Conservation (phyloP, 2,113 vertebrate genomes). For the Condylura cristata region DNA sequence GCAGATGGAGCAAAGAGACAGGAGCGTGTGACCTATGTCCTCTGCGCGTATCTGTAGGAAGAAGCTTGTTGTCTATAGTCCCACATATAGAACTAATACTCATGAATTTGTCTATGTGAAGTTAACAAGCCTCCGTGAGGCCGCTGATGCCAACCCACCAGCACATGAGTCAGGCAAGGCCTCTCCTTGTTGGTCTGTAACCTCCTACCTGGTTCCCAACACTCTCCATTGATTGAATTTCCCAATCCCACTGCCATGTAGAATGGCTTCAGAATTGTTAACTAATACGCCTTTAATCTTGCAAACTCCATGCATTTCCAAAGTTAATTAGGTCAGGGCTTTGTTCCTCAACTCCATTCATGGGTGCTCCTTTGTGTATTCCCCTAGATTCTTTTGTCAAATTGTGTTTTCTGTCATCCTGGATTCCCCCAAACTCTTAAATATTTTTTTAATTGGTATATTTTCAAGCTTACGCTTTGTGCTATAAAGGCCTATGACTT, state of each 20-base stretch:
- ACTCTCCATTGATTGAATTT: background rate
- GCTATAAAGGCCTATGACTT: background rate
- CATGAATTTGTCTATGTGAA: background rate
- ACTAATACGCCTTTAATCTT: background rate
- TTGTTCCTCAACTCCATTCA: background rate
- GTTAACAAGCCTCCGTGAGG: background rate
- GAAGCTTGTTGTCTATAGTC: too few relatives aligned
- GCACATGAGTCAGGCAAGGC: background rate
- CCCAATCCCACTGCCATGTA: background rate
- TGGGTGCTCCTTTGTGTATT: background rate
- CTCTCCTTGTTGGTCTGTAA: background rate
- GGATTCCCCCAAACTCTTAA: background rate
- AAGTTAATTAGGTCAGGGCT: background rate
- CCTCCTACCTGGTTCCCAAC: background rate
- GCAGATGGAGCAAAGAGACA: background rate
- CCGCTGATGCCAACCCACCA: background rate
- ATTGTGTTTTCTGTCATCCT: background rate
- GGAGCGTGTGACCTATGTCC: background rate
- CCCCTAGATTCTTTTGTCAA: background rate
- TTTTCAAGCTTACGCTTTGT: background rate
- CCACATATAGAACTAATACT: too few relatives aligned
- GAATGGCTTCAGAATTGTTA: background rate
- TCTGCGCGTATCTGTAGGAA: background rate
- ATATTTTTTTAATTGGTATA: background rate
- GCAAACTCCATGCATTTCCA: background rate